A percentile compares a stretch with the other conserved stretches of the same genome.
Conservation (phyloP, 1,140 invertebrate genomes). For the Drosophila equinoxialis region DNA sequence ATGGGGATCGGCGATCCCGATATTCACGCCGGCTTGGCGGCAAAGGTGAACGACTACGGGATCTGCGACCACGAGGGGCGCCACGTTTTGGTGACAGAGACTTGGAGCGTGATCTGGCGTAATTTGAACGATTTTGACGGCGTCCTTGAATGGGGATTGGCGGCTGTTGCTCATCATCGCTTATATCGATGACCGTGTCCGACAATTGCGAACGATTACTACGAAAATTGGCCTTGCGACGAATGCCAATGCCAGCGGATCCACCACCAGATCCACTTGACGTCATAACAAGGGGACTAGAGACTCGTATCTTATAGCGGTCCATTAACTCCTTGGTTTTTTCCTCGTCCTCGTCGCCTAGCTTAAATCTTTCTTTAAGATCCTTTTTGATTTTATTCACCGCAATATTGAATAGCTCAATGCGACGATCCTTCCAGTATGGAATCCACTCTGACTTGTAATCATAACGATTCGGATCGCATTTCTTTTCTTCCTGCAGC, state of each 20-base stretch:
- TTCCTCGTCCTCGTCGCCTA: constrained; percentile 81
- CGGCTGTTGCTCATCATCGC: constrained; percentile 64
- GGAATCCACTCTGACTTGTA: constrained; percentile 94
- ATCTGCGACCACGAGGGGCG: background rate
- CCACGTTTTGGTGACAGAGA: constrained; percentile 39
- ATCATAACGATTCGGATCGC: constrained; percentile 90
- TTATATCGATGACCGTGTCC: constrained; percentile 72
- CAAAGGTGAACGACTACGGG: constrained; percentile 1
- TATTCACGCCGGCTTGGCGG: constrained; percentile 10
- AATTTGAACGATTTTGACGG: constrained; percentile 28
- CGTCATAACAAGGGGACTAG: constrained; percentile 32
- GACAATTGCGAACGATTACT: constrained; percentile 1
- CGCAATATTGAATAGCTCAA: constrained; percentile 87
- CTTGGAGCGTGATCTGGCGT: constrained; percentile 36
- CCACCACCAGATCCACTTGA: background rate
- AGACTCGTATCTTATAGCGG: constrained; percentile 67
- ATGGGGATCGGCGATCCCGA: background rate
- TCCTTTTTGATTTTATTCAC: constrained; percentile 83
- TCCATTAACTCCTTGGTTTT: constrained; percentile 73
- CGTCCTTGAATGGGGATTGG: constrained; percentile 16
- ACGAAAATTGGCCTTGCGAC: constrained; percentile 56
- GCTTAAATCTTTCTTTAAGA: constrained; percentile 84
- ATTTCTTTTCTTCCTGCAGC: constrained; percentile 88
- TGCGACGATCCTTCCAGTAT: constrained; percentile 91
- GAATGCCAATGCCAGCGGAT: background rate